These are phyloP conservation scores for Telmatochromis bifrenatus DNA, from an alignment of 2,113 vertebrate genomes.

Conservation along the genomic window DNA sequence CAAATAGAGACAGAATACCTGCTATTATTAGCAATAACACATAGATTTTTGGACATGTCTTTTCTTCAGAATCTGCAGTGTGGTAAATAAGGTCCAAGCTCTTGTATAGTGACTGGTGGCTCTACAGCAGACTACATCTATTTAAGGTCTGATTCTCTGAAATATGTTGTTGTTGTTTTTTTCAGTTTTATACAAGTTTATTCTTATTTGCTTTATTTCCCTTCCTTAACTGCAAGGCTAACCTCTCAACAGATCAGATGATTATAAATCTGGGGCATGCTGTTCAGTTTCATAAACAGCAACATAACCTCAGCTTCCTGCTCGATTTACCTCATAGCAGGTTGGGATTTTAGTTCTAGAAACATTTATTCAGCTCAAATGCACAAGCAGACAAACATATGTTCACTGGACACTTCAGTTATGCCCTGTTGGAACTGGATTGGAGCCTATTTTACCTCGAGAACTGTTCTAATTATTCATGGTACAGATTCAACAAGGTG, in stretches of 20 bases:
- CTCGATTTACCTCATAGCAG: background rate
- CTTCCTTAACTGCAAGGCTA: background rate
- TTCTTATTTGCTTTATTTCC: background rate
- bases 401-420: fast-evolving
- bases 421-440: background rate
- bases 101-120: background rate
- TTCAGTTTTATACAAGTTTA: background rate
- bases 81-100: background rate
- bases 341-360: background rate
- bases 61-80: background rate
- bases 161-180: background rate
- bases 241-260: background rate
- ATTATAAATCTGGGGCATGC: background rate
- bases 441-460: fast-evolving
- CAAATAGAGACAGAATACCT: background rate
- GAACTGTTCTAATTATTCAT: background rate
- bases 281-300: background rate
- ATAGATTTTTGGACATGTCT: background rate
- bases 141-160: background rate
- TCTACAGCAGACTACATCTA: fast-evolving
- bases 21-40: background rate
- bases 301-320: background rate
- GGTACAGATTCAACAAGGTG: background rate
- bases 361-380: background rate
- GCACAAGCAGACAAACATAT: background rate